These are phyloP conservation scores for Centruroides sculpturatus DNA, from an alignment of 1,140 invertebrate genomes.

Conservation along the genomic window DNA sequence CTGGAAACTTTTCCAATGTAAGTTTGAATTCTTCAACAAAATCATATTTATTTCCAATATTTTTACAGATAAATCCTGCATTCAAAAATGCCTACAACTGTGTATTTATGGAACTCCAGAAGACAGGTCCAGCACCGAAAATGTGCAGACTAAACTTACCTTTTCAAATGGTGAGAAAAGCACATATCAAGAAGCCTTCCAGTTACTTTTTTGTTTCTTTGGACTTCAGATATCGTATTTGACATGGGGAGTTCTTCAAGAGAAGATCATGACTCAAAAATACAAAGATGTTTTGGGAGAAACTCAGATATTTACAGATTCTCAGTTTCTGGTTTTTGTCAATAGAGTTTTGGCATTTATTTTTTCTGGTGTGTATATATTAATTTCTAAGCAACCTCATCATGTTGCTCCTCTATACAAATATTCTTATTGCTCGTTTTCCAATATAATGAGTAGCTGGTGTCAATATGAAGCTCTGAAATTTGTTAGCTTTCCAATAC, in stretches of 20 bases:
- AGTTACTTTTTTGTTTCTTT: slow-evolving; percentile 61
- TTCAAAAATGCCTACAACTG: slow-evolving; percentile 5
- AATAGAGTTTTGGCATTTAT: slow-evolving; percentile 75
- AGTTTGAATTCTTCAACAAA: no score
- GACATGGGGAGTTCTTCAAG: slow-evolving; percentile 83
- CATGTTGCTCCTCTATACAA: slow-evolving; percentile 82
- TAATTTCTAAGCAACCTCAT: slow-evolving; percentile 44
- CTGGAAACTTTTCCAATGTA: no score
- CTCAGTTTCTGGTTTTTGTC: slow-evolving; percentile 88
- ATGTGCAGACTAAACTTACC: not conserved
- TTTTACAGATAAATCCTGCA: not conserved
- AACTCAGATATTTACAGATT: slow-evolving; percentile 61
- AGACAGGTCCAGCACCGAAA: not conserved
- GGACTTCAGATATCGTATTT: slow-evolving; percentile 82
- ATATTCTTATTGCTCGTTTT: slow-evolving; percentile 91
- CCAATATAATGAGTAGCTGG: slow-evolving; percentile 97
- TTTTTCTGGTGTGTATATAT: slow-evolving; percentile 47
- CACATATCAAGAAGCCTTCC: slow-evolving; percentile 38
- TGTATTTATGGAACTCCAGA: slow-evolving; percentile 15
- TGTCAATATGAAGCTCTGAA: slow-evolving; percentile 99
- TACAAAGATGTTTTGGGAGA: slow-evolving; percentile 47
- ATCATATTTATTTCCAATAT: not conserved
- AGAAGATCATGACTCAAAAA: slow-evolving; percentile 42
- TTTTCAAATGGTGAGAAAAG: not conserved
- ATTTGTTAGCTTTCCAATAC: slow-evolving; percentile 94